These are phyloP conservation scores for Sarotherodon lohbergeri DNA, from an alignment of 2,113 vertebrate species.

Conservation along the genomic window DNA sequence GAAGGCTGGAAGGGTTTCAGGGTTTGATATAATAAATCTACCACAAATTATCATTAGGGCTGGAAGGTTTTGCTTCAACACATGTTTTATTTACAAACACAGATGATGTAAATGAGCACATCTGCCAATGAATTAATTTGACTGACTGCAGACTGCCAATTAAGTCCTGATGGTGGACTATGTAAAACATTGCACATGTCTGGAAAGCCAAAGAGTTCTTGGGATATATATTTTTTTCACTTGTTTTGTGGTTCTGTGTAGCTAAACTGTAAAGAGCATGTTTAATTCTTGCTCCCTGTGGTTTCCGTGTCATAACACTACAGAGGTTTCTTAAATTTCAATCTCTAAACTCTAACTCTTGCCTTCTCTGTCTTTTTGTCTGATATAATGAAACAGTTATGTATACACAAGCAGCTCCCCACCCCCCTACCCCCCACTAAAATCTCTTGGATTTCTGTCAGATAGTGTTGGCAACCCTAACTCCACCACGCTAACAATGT, in stretches of 20 bases:
- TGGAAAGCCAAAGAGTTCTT: not conserved
- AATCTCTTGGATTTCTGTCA: conserved; percentile 9
- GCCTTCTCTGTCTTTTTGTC: not conserved
- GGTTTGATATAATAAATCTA: not conserved
- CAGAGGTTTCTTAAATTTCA: not conserved
- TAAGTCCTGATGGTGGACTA: not conserved
- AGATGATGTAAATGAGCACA: not conserved
- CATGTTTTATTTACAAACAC: not conserved
- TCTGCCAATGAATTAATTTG: not conserved
- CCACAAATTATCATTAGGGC: not conserved
- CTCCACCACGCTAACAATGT: not conserved
- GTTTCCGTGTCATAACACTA: not conserved
- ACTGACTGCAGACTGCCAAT: not conserved
- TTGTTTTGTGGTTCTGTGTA: not conserved
- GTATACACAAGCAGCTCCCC: not conserved
- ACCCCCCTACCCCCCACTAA: not conserved
- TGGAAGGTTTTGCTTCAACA: not conserved
- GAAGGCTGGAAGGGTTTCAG: not conserved
- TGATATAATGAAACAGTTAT: not conserved
- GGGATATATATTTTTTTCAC: not conserved
- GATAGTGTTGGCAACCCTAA: not conserved
- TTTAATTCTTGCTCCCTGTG: not conserved
- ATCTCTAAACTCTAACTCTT: not conserved
- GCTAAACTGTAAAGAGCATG: not conserved
- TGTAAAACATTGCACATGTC: not conserved